Evolutionary conservation across 2,113 vertebrate genomes (phyloP).

Genomic region (Hippoglossus stenolepis): DNA sequence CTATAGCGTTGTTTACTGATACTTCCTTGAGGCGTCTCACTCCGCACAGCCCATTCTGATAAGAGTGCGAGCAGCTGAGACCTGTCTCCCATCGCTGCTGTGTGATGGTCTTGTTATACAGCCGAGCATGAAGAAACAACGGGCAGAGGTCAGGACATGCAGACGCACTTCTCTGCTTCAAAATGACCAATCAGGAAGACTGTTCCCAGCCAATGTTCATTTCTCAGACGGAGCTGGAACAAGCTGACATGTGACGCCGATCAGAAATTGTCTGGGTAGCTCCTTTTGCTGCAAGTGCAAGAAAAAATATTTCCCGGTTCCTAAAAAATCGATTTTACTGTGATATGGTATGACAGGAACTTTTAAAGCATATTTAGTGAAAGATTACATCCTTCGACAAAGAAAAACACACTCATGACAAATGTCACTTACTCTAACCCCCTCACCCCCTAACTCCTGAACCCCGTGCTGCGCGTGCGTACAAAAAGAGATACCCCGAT

Average conservation of each 20-base stretch:
- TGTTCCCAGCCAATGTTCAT: constrained; percentile 58
- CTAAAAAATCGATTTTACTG: constrained; percentile 41
- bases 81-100: constrained; percentile 65
- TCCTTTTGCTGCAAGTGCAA: constrained; percentile 28
- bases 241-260: constrained; percentile 68
- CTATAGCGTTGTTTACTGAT: constrained; percentile 77
- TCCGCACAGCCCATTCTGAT: constrained; percentile 58
- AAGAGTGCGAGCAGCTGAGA: constrained; percentile 68
- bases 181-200: constrained; percentile 74
- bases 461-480: too few relatives aligned
- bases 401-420: background rate
- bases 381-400: background rate
- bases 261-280: constrained; percentile 51
- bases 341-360: constrained; percentile 12
- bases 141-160: constrained; percentile 72
- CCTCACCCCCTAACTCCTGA: too few relatives aligned
- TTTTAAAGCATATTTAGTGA: constrained; percentile 14
- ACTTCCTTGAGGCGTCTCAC: constrained; percentile 69
- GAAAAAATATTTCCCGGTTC: constrained; percentile 19
- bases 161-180: constrained; percentile 63
- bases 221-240: constrained; percentile 33
- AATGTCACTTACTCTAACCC: background rate
- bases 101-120: constrained; percentile 74
- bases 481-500: too few relatives aligned
- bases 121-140: constrained; percentile 65